Conservation (phyloP, 2,797 vertebrate species). For the Lithobates sylvaticus region DNA sequence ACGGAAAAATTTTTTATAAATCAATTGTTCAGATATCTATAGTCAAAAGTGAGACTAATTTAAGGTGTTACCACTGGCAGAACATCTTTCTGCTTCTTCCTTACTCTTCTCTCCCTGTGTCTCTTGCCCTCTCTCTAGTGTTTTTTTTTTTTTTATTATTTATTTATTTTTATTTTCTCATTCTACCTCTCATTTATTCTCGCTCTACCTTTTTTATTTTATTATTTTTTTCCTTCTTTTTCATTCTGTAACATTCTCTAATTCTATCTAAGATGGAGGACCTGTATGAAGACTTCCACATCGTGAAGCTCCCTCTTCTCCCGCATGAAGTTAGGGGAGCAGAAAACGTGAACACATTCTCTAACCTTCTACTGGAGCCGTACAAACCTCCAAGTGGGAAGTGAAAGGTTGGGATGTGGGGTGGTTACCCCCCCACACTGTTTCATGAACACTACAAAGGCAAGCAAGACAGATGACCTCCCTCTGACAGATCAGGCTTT, state of each 20-base stretch:
- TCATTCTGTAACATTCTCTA: neutral
- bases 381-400: conserved; percentile 86
- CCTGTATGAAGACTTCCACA: conserved; percentile 96
- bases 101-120: too few relatives aligned
- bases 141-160: neutral
- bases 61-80: too few relatives aligned
- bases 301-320: conserved; percentile 91
- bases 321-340: conserved; percentile 93
- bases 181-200: neutral
- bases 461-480: conserved; percentile 13
- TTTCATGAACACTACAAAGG: conserved; percentile 21
- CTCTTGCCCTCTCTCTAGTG: too few relatives aligned
- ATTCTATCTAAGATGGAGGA: conserved; percentile 87
- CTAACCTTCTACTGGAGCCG: conserved; percentile 91
- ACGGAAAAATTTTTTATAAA: too few relatives aligned
- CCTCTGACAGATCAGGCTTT: conserved; percentile 17
- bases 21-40: too few relatives aligned
- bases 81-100: too few relatives aligned
- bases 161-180: too few relatives aligned
- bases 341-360: conserved; percentile 94
- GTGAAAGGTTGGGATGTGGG: neutral
- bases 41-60: too few relatives aligned
- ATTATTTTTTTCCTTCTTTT: too few relatives aligned
- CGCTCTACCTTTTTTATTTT: too few relatives aligned
- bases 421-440: neutral